These are phyloP conservation scores for Melangyna quadrimaculata DNA, from an alignment of 2,888 invertebrate species.

Conservation along the genomic window DNA sequence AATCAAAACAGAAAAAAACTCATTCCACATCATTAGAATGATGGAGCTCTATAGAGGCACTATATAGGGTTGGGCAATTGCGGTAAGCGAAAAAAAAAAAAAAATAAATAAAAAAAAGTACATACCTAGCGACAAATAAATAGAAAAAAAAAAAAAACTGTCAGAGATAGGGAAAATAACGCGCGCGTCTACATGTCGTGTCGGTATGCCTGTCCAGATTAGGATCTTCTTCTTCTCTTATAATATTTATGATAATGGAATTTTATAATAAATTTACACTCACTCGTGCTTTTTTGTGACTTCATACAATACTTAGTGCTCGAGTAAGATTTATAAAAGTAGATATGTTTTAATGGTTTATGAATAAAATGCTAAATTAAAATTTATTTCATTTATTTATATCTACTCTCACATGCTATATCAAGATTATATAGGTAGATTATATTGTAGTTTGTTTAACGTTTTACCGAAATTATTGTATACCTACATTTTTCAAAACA, in stretches of 20 bases:
- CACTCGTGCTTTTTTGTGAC: constrained; percentile 60
- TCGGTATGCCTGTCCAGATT: constrained; percentile 66
- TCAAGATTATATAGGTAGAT: not conserved
- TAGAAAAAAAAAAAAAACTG: constrained; percentile 14
- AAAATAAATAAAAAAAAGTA: not conserved
- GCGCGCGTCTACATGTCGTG: constrained; percentile 54
- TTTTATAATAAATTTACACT: constrained; percentile 63
- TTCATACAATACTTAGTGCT: not conserved
- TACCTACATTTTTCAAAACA: too few species aligned
- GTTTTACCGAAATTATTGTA: too few species aligned
- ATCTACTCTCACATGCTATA: not conserved
- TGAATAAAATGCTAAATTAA: constrained; percentile 9
- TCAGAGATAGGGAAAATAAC: constrained; percentile 31
- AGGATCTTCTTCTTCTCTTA: constrained; percentile 64
- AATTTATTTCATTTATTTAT: not conserved
- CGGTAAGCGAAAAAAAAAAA: constrained; percentile 1
- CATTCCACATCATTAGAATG: not conserved
- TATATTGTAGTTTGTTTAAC: too few species aligned
- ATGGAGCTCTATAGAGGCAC: constrained; percentile 4
- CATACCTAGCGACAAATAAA: not conserved
- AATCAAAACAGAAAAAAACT: not conserved
- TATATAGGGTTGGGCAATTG: constrained; percentile 59
- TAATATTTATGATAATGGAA: constrained; percentile 68
- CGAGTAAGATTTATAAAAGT: constrained; percentile 39
- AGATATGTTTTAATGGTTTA: constrained; percentile 31